phyloP scores from a whole-genome alignment of 2,888 invertebrate genomes.

The Apantesis nais region DNA sequence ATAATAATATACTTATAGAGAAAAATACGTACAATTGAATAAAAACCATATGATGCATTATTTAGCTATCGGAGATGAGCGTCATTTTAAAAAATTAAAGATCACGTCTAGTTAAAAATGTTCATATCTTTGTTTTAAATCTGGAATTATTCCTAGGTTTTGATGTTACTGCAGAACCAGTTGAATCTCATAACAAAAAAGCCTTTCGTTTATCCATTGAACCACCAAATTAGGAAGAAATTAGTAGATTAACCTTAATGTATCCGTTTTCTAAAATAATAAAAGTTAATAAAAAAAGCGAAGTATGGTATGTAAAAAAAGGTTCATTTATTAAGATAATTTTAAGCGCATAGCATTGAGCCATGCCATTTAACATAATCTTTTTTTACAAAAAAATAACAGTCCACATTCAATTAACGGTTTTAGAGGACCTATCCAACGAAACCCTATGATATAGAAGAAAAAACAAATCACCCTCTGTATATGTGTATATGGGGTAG shows the following conservation, averaged over 20 bases:
- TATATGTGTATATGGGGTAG: too few species aligned
- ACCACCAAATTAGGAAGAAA: neutral
- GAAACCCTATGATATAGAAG: neutral
- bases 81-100: too few species aligned
- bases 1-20: too few species aligned
- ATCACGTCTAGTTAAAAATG: neutral
- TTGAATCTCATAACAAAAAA: neutral
- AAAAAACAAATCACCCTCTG: neutral
- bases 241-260: neutral
- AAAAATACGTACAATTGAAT: too few species aligned
- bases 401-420: neutral
- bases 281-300: neutral
- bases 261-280: constrained; percentile 1
- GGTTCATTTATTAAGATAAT: too few species aligned
- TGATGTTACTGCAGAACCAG: neutral
- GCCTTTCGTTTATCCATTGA: constrained; percentile 8
- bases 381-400: too few species aligned
- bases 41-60: too few species aligned
- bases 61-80: too few species aligned
- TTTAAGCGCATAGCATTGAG: too few species aligned
- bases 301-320: neutral
- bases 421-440: neutral
- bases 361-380: too few species aligned
- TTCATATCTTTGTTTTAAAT: neutral
- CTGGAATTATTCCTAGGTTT: neutral